Evolutionary conservation across 2,888 invertebrate species (phyloP).

Genomic region (Ypsolopha sequella): DNA sequence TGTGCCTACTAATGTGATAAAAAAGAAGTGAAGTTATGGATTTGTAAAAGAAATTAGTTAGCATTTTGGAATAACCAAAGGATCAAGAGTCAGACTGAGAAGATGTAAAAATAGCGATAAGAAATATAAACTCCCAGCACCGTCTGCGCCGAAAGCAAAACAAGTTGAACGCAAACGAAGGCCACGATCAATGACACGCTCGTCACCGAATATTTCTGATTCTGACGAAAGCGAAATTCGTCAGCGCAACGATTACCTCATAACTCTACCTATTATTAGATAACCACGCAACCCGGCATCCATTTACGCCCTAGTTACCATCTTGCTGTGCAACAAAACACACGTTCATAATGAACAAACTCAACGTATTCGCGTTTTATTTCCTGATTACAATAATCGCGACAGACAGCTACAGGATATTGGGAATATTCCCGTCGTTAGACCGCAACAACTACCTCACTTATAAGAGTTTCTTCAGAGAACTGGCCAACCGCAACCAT

Average conservation of each 20-base stretch:
- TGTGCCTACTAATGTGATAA: too few relatives aligned
- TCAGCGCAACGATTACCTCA: constrained; percentile 61
- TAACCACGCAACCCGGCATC: constrained; percentile 40
- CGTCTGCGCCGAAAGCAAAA: too few relatives aligned
- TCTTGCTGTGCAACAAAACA: constrained; percentile 37
- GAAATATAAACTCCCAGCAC: too few relatives aligned
- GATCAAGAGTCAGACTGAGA: too few relatives aligned
- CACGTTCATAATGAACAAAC: constrained; percentile 26
- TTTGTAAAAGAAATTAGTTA: too few relatives aligned
- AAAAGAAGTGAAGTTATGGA: too few relatives aligned
- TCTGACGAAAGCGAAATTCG: constrained; percentile 51
- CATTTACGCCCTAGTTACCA: constrained; percentile 56
- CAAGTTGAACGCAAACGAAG: constrained; percentile 27
- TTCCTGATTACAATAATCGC: constrained; percentile 27
- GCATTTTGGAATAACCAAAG: too few relatives aligned
- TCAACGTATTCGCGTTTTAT: constrained; percentile 1
- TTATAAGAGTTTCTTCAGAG: constrained; percentile 59
- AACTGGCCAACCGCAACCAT: constrained; percentile 61
- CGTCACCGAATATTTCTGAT: constrained; percentile 53
- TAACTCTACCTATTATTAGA: constrained; percentile 62
- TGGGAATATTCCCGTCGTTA: constrained; percentile 65
- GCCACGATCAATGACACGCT: constrained; percentile 44
- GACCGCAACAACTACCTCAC: constrained; percentile 64
- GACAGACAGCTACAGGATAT: constrained; percentile 52
- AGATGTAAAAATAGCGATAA: too few relatives aligned